These are phyloP conservation scores for Solenopsis fugax DNA, from an alignment of 1,140 invertebrate genomes.

Conservation along the genomic window DNA sequence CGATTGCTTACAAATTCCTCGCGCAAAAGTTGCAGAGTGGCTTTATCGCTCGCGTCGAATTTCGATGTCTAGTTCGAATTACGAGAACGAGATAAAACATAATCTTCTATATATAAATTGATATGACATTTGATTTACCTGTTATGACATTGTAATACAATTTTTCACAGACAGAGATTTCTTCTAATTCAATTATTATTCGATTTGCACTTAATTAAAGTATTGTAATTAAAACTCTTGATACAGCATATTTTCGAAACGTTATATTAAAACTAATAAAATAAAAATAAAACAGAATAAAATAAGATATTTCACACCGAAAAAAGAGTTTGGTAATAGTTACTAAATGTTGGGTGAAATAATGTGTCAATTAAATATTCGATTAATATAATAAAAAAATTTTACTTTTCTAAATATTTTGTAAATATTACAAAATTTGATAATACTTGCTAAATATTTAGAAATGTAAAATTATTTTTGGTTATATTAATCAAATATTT, in stretches of 20 bases:
- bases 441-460: too few relatives aligned
- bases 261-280: background rate
- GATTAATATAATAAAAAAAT: too few relatives aligned
- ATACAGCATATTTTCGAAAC: background rate
- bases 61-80: background rate
- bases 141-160: background rate
- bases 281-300: background rate
- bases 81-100: background rate
- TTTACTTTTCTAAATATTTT: too few relatives aligned
- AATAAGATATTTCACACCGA: background rate
- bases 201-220: slow-evolving; percentile 1
- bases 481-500: too few relatives aligned
- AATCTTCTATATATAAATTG: background rate
- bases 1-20: slow-evolving; percentile 47
- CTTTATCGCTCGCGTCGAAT: slow-evolving; percentile 1
- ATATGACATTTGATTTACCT: background rate
- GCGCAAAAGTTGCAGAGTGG: slow-evolving; percentile 16
- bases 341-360: too few relatives aligned
- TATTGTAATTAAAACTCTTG: too few relatives aligned
- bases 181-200: background rate
- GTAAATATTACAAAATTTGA: too few relatives aligned
- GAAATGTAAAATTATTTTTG: too few relatives aligned
- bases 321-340: too few relatives aligned
- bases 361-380: too few relatives aligned
- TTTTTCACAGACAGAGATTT: background rate